Conservation (phyloP, 2,797 vertebrate genomes). For the Hippocampus kuda region DNA sequence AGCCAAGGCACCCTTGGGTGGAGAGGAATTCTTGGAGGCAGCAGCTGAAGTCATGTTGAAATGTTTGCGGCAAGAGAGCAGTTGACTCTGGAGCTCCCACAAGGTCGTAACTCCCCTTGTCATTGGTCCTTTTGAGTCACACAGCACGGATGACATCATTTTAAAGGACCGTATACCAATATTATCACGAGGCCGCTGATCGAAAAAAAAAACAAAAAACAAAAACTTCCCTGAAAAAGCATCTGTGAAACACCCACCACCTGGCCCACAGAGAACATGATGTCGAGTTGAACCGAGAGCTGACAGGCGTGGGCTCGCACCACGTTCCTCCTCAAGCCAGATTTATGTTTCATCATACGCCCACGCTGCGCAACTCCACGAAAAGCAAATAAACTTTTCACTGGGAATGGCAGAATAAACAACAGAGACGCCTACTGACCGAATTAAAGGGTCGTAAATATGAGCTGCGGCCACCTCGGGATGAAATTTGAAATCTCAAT, state of each 20-base stretch:
- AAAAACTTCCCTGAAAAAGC: background rate
- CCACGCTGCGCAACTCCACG: slow-evolving; percentile 52
- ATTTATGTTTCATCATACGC: slow-evolving; percentile 56
- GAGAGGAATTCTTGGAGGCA: slow-evolving; percentile 23
- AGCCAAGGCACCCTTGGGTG: slow-evolving; percentile 13
- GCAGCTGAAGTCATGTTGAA: background rate
- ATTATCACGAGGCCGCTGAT: background rate
- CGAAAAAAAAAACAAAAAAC: background rate
- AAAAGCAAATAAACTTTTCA: slow-evolving; percentile 65
- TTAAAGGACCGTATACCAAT: background rate
- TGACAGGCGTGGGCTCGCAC: slow-evolving; percentile 22
- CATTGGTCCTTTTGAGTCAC: background rate
- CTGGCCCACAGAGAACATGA: background rate
- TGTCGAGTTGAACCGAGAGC: slow-evolving; percentile 5
- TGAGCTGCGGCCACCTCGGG: slow-evolving; percentile 27
- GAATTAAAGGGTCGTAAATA: slow-evolving; percentile 62
- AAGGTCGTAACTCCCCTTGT: background rate
- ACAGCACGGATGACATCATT: background rate
- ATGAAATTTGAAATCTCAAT: slow-evolving; percentile 41
- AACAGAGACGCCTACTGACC: slow-evolving; percentile 59
- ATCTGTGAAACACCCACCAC: slow-evolving; percentile 1
- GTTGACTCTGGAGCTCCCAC: background rate
- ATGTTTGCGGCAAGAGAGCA: slow-evolving; percentile 3
- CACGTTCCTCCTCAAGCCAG: slow-evolving; percentile 53
- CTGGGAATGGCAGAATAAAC: slow-evolving; percentile 58